These are phyloP conservation scores for Rutilus rutilus DNA, from an alignment of 2,113 vertebrate genomes.

Conservation along the genomic window DNA sequence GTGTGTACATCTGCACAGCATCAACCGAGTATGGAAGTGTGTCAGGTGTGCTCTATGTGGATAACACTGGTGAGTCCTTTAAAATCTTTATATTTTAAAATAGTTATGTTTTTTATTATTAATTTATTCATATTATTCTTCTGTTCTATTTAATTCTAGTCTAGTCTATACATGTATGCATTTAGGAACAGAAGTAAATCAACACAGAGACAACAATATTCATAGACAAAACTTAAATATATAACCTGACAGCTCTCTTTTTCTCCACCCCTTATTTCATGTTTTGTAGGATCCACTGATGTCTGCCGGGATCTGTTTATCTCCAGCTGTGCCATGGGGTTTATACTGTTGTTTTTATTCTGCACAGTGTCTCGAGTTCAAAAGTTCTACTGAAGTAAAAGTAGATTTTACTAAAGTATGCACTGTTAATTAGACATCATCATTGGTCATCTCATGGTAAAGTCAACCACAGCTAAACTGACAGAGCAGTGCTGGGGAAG, in stretches of 20 bases:
- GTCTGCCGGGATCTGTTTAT: neutral
- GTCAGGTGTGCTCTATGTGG: neutral
- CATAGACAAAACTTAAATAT: neutral
- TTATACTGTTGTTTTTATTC: neutral
- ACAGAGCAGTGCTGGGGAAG: no score
- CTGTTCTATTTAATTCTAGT: neutral
- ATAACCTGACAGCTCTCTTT: neutral
- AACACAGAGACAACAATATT: neutral
- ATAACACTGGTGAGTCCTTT: neutral
- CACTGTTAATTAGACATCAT: no score
- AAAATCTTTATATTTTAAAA: neutral
- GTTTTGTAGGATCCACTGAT: conserved; percentile 5
- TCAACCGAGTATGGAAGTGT: neutral
- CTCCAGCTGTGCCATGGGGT: neutral
- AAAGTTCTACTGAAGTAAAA: neutral
- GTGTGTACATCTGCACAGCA: neutral
- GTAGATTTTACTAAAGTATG: no score
- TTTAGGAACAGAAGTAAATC: neutral
- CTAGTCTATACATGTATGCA: no score
- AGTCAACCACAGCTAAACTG: no score
- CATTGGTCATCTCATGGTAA: no score
- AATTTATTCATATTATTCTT: neutral
- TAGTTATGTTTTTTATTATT: neutral
- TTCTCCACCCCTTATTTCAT: neutral
- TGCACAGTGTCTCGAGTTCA: no score